These are phyloP conservation scores for Lontra canadensis DNA, from an alignment of 2,113 vertebrate species.

Conservation along the genomic window DNA sequence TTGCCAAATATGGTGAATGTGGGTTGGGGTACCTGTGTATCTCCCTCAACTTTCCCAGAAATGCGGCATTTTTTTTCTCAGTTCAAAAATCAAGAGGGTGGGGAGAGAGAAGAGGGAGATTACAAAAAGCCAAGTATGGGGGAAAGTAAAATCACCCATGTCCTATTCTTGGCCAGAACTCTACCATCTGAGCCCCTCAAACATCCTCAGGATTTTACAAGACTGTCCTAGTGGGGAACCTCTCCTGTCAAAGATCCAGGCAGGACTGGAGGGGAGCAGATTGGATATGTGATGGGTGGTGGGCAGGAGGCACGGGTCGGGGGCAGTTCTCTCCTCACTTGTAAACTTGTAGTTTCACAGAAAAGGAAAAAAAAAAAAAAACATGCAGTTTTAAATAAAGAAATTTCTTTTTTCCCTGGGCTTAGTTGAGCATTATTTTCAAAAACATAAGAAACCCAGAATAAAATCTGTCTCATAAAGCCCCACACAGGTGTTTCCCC, in stretches of 20 bases:
- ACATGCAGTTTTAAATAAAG: conserved; percentile 79
- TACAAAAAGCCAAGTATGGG: conserved; percentile 33
- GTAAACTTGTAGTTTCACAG: conserved; percentile 80
- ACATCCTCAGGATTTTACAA: conserved; percentile 63
- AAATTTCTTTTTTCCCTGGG: conserved; percentile 77
- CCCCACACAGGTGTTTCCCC: neutral
- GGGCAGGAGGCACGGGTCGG: neutral
- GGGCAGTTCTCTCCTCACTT: conserved; percentile 75
- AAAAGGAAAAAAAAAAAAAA: conserved; percentile 41
- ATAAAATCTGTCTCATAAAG: neutral
- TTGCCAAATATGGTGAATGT: conserved; percentile 61
- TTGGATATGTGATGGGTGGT: conserved; percentile 28
- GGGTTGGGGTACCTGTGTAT: conserved; percentile 40
- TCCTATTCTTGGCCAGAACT: conserved; percentile 31
- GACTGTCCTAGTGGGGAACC: conserved; percentile 36
- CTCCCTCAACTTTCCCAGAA: conserved; percentile 55
- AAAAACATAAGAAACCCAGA: neutral
- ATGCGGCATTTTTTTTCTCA: conserved; percentile 38
- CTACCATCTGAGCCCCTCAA: conserved; percentile 33
- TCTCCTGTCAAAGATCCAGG: neutral
- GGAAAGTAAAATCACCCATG: neutral
- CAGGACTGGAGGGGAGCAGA: neutral
- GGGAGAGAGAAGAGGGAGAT: neutral
- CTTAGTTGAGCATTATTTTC: conserved; percentile 79
- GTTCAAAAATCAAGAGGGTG: conserved; percentile 54